phyloP scores from a whole-genome alignment of 2,113 vertebrate genomes.

The Rostratula benghalensis region DNA sequence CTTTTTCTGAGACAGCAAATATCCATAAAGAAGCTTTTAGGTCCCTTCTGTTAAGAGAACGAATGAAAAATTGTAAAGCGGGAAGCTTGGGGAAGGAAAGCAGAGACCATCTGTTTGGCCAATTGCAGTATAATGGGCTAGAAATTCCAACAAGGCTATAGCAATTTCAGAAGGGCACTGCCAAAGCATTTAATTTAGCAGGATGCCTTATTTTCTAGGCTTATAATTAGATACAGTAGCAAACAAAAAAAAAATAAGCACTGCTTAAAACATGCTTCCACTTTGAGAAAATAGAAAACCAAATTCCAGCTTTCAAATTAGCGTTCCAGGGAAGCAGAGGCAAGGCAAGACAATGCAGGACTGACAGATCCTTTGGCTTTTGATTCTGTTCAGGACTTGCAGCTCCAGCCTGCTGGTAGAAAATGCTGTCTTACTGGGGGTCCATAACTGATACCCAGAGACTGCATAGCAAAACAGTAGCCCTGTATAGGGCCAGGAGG shows the following conservation, averaged over 20 bases:
- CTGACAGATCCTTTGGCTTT: neutral
- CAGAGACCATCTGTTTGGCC: neutral
- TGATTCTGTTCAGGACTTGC: neutral
- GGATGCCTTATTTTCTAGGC: neutral
- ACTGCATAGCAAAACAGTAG: neutral
- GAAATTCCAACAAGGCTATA: neutral
- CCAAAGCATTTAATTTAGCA: neutral
- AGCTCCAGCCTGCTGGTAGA: neutral
- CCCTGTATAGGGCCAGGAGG: neutral
- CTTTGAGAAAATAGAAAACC: neutral
- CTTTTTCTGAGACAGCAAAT: neutral
- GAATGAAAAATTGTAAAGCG: neutral
- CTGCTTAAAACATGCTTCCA: neutral
- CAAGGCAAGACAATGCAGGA: neutral
- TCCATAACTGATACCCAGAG: neutral
- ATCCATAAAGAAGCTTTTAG: neutral
- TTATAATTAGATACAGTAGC: constrained; percentile 1
- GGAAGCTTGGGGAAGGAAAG: neutral
- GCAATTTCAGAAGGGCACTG: neutral
- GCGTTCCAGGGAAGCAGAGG: neutral
- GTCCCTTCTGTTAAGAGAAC: neutral
- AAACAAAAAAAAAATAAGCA: neutral
- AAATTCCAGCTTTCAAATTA: neutral
- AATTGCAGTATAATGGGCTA: neutral
- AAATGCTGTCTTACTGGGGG: neutral